Percentiles rank a stretch among this genome's conserved stretches.
Conservation (phyloP, 2,113 vertebrate species). For the Isurus oxyrinchus region DNA sequence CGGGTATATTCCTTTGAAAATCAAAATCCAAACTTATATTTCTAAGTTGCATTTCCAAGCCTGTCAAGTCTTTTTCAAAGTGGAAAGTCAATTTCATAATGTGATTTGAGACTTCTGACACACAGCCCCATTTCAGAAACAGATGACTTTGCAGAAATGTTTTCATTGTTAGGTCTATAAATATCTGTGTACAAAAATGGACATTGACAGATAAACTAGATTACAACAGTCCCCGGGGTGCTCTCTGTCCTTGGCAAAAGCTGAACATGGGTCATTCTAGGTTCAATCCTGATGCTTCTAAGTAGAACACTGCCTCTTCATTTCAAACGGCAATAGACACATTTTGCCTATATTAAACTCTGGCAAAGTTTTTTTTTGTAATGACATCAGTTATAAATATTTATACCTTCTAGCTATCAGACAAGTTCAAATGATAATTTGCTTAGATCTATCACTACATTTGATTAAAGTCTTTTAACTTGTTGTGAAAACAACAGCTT, state of each 20-base stretch:
- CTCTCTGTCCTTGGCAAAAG: conserved; percentile 2
- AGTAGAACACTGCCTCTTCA: neutral
- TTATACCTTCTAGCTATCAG: neutral
- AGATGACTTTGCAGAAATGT: conserved; percentile 3
- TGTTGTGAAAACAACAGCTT: neutral
- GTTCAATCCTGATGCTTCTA: neutral
- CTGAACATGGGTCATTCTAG: neutral
- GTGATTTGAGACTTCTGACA: neutral
- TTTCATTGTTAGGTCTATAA: neutral
- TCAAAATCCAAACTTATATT: neutral
- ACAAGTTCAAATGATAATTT: neutral
- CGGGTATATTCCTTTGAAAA: neutral
- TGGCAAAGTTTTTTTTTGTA: neutral
- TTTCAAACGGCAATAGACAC: neutral
- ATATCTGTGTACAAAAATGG: conserved; percentile 7
- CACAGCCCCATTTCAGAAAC: neutral
- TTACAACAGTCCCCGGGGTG: neutral
- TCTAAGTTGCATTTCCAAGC: neutral
- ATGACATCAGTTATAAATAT: neutral
- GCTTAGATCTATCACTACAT: neutral
- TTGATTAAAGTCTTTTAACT: neutral
- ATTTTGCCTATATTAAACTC: neutral
- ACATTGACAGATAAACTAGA: conserved; percentile 2
- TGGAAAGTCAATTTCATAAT: neutral
- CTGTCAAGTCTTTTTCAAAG: neutral